A percentile compares a stretch with the other conserved stretches of the same genome.
Conservation (phyloP, 2,888 invertebrate species). For the Stenichneumon culpator region DNA sequence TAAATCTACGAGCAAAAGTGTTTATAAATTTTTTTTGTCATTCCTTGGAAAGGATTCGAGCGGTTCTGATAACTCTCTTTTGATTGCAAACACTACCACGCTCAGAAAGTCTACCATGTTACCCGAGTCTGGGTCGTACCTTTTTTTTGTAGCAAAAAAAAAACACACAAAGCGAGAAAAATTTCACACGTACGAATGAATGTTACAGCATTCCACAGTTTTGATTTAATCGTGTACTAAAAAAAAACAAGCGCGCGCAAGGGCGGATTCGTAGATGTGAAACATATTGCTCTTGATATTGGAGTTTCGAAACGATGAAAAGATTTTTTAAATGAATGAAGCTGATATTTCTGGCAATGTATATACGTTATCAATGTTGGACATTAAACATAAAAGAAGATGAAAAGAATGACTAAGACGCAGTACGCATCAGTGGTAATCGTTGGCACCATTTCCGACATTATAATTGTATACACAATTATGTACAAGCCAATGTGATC, state of each 20-base stretch:
- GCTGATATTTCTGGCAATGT: slow-evolving; percentile 47
- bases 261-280: slow-evolving; percentile 22
- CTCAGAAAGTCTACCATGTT: slow-evolving; percentile 64
- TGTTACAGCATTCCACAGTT: slow-evolving; percentile 55
- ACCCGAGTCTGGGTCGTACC: slow-evolving; percentile 19
- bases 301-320: slow-evolving; percentile 14
- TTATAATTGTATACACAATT: slow-evolving; percentile 45
- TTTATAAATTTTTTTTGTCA: slow-evolving; percentile 17
- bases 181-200: slow-evolving; percentile 34
- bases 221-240: slow-evolving; percentile 14
- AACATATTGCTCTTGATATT: slow-evolving; percentile 21
- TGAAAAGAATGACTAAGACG: slow-evolving; percentile 47
- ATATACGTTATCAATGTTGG: slow-evolving; percentile 44
- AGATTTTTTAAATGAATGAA: not conserved
- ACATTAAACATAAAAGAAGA: slow-evolving; percentile 4
- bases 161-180: slow-evolving; percentile 27
- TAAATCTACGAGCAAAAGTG: not conserved
- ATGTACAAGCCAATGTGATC: slow-evolving; percentile 46
- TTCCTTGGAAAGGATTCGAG: slow-evolving; percentile 35
- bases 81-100: slow-evolving; percentile 50
- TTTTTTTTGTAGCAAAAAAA: slow-evolving; percentile 39
- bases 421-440: slow-evolving; percentile 20
- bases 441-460: slow-evolving; percentile 43
- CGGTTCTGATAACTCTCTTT: slow-evolving; percentile 46
- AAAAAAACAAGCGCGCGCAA: slow-evolving; percentile 3